Evolutionary conservation across 2,888 invertebrate species (phyloP).

Genomic region (Lysandra bellargus): DNA sequence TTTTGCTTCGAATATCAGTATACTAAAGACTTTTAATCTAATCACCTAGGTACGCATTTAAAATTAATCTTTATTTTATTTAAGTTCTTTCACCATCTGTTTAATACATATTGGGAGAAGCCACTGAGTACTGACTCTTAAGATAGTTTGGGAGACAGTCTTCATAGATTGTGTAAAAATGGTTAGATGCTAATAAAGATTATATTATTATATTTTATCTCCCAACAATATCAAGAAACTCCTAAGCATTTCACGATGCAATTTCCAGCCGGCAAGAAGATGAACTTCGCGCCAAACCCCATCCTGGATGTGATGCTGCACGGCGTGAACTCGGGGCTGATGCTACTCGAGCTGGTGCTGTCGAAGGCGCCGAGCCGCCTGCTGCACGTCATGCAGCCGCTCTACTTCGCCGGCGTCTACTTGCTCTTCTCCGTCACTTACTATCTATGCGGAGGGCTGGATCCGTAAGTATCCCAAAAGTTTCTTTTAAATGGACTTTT

Average conservation of each 20-base stretch:
- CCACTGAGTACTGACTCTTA: too few relatives aligned
- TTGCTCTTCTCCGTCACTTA: constrained; percentile 86
- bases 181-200: too few relatives aligned
- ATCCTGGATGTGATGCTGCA: constrained; percentile 71
- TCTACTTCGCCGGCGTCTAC: constrained; percentile 85
- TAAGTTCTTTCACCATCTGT: too few relatives aligned
- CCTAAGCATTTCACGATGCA: not conserved
- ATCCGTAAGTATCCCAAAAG: constrained; percentile 76
- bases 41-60: too few relatives aligned
- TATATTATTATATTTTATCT: too few relatives aligned
- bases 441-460: constrained; percentile 86
- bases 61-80: too few relatives aligned
- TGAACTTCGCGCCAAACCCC: constrained; percentile 66
- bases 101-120: too few relatives aligned
- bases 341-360: constrained; percentile 86
- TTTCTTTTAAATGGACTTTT: not conserved
- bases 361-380: constrained; percentile 86
- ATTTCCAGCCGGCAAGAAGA: constrained; percentile 55
- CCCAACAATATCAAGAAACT: too few relatives aligned
- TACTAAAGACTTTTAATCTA: too few relatives aligned
- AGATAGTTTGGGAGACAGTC: too few relatives aligned
- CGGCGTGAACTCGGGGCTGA: constrained; percentile 86
- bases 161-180: too few relatives aligned
- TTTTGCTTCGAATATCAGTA: too few relatives aligned
- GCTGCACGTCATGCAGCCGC: constrained; percentile 83